Evolutionary conservation across 1,140 invertebrate species (phyloP).

Genomic region (Marisa cornuarietis): DNA sequence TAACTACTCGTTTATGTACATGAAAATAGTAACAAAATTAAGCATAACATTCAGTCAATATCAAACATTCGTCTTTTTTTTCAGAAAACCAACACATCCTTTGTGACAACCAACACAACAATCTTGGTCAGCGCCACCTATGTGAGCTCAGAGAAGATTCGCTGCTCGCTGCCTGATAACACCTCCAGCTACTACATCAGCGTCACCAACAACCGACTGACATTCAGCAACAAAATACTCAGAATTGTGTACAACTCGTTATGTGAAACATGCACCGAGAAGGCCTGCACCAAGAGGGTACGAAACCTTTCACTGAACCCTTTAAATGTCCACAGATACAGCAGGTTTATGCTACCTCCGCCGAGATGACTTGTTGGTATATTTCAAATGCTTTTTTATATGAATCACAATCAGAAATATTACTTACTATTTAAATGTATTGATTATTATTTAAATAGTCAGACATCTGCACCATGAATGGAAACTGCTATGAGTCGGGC

Average conservation of each 20-base stretch:
- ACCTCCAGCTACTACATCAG: constrained; percentile 24
- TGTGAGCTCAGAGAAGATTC: constrained; percentile 29
- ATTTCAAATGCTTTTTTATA: too few relatives aligned
- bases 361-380: too few relatives aligned
- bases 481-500: constrained; percentile 41
- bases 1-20: too few relatives aligned
- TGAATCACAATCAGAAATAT: too few relatives aligned
- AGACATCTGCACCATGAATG: constrained; percentile 45
- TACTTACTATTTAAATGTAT: too few relatives aligned
- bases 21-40: too few relatives aligned
- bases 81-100: constrained; percentile 23
- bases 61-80: too few relatives aligned
- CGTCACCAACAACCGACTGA: constrained; percentile 37
- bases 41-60: too few relatives aligned
- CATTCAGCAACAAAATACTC: constrained; percentile 21
- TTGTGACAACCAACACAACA: constrained; percentile 14
- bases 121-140: constrained; percentile 35
- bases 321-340: too few relatives aligned
- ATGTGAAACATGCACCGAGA: constrained; percentile 38
- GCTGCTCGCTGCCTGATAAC: constrained; percentile 24
- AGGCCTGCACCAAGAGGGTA: constrained; percentile 36
- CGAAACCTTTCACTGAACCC: neutral
- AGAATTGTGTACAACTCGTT: constrained; percentile 37
- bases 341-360: too few relatives aligned
- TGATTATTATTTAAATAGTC: constrained; percentile 27